Conservation (phyloP, 2,888 invertebrate genomes). For the Sinohyriopsis cumingii region DNA sequence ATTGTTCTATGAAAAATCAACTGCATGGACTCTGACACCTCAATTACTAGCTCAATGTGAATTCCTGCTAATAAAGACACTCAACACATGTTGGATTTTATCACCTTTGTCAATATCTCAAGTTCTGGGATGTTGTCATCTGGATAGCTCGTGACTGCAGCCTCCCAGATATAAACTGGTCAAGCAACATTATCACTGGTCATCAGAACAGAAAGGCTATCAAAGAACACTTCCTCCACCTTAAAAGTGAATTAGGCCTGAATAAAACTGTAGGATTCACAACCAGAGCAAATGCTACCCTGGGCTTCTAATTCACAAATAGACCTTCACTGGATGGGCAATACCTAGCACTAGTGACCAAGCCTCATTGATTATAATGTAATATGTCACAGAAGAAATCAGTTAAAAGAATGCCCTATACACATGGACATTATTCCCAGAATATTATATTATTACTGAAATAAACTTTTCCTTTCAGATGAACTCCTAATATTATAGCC, state of each 20-base stretch:
- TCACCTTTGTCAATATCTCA: conserved; percentile 1
- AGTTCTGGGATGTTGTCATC: conserved; percentile 6
- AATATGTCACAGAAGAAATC: not conserved
- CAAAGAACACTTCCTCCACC: conserved; percentile 10
- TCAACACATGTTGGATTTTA: conserved; percentile 1
- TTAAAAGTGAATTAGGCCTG: conserved; percentile 8
- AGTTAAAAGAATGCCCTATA: too few relatives aligned
- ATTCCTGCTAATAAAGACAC: conserved; percentile 13
- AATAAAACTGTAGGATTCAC: conserved; percentile 12
- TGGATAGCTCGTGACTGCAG: conserved; percentile 13
- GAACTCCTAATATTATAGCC: too few relatives aligned
- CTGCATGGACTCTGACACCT: conserved; percentile 7
- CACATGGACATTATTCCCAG: too few relatives aligned
- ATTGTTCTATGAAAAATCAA: conserved; percentile 9
- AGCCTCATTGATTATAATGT: conserved; percentile 8
- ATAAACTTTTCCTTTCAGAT: too few relatives aligned
- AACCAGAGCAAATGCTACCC: conserved; percentile 7
- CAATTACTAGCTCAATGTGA: conserved; percentile 14
- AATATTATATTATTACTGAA: too few relatives aligned
- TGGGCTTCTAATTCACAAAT: conserved; percentile 21
- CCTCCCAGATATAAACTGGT: conserved; percentile 18
- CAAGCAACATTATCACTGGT: conserved; percentile 12
- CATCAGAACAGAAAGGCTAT: conserved; percentile 16
- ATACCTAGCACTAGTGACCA: conserved; percentile 18
- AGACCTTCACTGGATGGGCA: conserved; percentile 7